phyloP scores from a whole-genome alignment of 2,888 invertebrate species.

The Scrobipalpa atriplicella region DNA sequence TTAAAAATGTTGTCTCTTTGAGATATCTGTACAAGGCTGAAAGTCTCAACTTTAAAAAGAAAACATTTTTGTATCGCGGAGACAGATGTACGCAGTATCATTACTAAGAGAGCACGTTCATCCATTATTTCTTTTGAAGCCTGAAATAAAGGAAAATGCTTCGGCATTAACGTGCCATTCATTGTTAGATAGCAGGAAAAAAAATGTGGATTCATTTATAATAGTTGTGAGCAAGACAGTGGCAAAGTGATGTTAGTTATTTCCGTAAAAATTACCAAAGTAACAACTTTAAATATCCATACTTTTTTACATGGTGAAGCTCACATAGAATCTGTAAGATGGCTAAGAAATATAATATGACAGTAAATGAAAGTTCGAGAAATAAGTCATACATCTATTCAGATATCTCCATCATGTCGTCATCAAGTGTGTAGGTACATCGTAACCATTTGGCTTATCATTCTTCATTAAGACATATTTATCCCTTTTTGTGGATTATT shows the following conservation, averaged over 20 bases:
- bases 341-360: too few relatives aligned
- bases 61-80: background rate
- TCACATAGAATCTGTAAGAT: too few relatives aligned
- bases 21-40: background rate
- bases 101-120: slow-evolving; percentile 6
- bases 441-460: too few relatives aligned
- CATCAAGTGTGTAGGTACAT: too few relatives aligned
- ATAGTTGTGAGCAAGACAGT: background rate
- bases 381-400: too few relatives aligned
- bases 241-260: background rate
- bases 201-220: slow-evolving; percentile 1
- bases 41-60: background rate
- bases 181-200: slow-evolving; percentile 2
- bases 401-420: too few relatives aligned
- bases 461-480: too few relatives aligned
- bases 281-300: too few relatives aligned
- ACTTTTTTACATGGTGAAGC: too few relatives aligned
- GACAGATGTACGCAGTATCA: background rate
- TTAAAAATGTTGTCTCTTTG: background rate
- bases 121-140: slow-evolving; percentile 10
- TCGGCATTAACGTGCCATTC: background rate
- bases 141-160: background rate
- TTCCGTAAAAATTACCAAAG: too few relatives aligned
- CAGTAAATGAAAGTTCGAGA: too few relatives aligned
- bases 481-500: too few relatives aligned